Percentiles rank a stretch among this genome's conserved stretches.
Evolutionary conservation across 2,113 vertebrate genomes (phyloP).

Genomic region (Cyprinodon brontotheroides): DNA sequence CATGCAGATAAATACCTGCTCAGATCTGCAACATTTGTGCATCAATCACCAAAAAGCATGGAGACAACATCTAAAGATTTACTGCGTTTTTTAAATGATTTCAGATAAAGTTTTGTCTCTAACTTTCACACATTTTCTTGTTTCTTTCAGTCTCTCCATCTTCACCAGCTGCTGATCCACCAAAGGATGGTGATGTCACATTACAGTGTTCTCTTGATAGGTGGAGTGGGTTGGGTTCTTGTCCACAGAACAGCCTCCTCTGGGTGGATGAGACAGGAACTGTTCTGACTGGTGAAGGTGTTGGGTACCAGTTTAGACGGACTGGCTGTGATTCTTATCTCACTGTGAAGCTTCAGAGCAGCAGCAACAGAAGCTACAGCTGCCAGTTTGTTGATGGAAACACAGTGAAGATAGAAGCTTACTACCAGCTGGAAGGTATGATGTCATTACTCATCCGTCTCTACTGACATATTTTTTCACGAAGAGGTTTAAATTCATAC

Average conservation of each 20-base stretch:
- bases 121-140: neutral
- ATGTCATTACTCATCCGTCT: neutral
- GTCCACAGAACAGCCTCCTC: neutral
- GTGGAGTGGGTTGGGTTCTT: fast-evolving
- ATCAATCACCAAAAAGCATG: too few relatives aligned
- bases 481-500: too few relatives aligned
- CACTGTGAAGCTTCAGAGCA: conserved; percentile 17
- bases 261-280: conserved; percentile 35
- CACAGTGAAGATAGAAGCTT: neutral
- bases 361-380: conserved; percentile 15
- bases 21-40: too few relatives aligned
- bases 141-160: conserved; percentile 18
- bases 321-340: conserved; percentile 4
- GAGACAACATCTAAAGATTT: too few relatives aligned
- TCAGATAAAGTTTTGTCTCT: neutral
- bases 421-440: conserved; percentile 22
- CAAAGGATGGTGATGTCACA: neutral
- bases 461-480: too few relatives aligned
- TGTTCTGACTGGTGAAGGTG: neutral
- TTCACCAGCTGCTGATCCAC: neutral
- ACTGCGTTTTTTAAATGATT: too few relatives aligned
- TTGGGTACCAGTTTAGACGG: too few relatives aligned
- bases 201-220: conserved; percentile 27
- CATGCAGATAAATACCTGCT: too few relatives aligned
- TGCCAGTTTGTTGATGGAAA: conserved; percentile 1